phyloP scores from a whole-genome alignment of 2,113 vertebrate species.

The Crocuta crocuta region DNA sequence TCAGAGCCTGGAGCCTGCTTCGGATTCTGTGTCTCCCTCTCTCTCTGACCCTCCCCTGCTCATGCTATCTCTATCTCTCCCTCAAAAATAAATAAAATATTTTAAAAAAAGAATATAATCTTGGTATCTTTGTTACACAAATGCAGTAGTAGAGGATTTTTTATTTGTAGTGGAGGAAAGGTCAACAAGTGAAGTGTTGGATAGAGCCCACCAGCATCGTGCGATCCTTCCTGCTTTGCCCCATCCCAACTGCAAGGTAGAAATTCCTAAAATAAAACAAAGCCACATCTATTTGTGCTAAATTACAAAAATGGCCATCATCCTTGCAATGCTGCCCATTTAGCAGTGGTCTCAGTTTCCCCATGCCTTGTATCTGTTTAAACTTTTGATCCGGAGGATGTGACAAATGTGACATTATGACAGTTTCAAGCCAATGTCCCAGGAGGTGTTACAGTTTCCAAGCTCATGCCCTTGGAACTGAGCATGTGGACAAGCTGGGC shows the following conservation, averaged over 20 bases:
- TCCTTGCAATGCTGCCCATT: not conserved
- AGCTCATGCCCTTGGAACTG: too few species aligned
- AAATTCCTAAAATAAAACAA: not conserved
- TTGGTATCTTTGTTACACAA: not conserved
- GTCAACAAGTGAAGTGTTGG: not conserved
- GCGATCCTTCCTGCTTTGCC: not conserved
- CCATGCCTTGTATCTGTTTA: not conserved
- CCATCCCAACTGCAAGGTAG: not conserved
- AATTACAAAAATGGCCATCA: not conserved
- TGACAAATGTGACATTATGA: not conserved
- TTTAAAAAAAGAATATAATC: not conserved
- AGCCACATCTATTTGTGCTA: not conserved
- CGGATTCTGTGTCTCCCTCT: too few species aligned
- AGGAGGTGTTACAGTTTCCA: not conserved
- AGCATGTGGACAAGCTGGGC: not conserved
- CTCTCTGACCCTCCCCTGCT: too few species aligned
- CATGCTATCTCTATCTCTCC: too few species aligned
- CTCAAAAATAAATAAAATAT: too few species aligned
- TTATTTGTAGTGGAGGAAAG: not conserved
- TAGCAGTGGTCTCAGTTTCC: not conserved
- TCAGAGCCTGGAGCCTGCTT: too few species aligned
- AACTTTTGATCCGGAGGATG: not conserved
- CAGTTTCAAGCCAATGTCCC: not conserved
- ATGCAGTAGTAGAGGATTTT: not conserved
- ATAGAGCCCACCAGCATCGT: not conserved